phyloP scores from a whole-genome alignment of 2,113 vertebrate species.

The Cynocephalus volans region DNA sequence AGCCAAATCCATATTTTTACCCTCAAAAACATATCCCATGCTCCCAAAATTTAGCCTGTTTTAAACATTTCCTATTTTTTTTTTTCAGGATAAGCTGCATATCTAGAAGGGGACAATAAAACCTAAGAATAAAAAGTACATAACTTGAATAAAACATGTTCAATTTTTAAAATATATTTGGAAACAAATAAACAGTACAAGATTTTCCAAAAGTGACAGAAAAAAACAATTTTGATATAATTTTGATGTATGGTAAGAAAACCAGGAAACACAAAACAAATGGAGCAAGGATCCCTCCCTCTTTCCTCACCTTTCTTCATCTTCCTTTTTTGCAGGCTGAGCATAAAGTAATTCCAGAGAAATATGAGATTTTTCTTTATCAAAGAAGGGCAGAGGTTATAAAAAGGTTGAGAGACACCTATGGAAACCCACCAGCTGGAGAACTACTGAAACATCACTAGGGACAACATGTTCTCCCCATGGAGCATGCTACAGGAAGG shows the following conservation, averaged over 20 bases:
- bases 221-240: neutral
- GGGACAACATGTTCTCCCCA: conserved; percentile 11
- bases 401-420: conserved; percentile 68
- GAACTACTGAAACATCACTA: conserved; percentile 41
- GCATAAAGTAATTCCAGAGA: conserved; percentile 63
- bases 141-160: neutral
- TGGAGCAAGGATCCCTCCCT: neutral
- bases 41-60: neutral
- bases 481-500: conserved; percentile 22
- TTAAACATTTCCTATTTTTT: neutral
- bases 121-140: neutral
- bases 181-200: conserved; percentile 9
- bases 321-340: neutral
- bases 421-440: conserved; percentile 46
- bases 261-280: conserved; percentile 20
- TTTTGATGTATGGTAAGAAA: neutral
- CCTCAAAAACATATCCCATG: neutral
- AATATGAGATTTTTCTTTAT: conserved; percentile 67
- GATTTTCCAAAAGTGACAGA: conserved; percentile 32
- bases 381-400: conserved; percentile 71
- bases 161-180: conserved; percentile 9
- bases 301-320: neutral
- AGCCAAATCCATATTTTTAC: conserved; percentile 33
- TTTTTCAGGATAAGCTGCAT: neutral
- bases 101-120: neutral